Evolutionary conservation across 2,113 vertebrate genomes (phyloP), one percentile per base, ranked within the genome.

Genomic region (Miniopterus natalensis): DNA sequence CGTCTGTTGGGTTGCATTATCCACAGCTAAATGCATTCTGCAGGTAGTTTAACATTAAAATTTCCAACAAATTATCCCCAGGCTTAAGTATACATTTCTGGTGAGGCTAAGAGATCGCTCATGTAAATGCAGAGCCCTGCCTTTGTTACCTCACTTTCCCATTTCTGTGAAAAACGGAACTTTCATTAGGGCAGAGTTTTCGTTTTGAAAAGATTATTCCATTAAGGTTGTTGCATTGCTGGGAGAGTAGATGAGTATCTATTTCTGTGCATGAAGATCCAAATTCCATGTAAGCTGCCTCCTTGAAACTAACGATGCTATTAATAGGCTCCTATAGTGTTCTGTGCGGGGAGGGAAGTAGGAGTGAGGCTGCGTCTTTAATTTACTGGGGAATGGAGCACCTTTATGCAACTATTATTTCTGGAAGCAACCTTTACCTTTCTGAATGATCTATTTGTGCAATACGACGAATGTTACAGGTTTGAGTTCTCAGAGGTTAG

Each of bases 261-360:
- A 84, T 97, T 97, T 98, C 91, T 96, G 84, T 12, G 18, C 90
- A 84, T 97, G 97, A 97, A 97, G 92, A 96, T 96, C 96, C 55
- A 77, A 89, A 96, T 90, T 96, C 90, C 88, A 85, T 42, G 77
- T 70, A 96, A 42, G 40, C 63, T 94, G 65, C 81, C 25, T 93
- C 93, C 97, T 93, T 96, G 97, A 97, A 98, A 97, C 90, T 85
- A 98, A 97, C 91, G 61, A 75, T 96, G 97, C 91, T 97, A 95
- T 97, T 98, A 97, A 98, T 97, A 97, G 95, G 36, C 59, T 95
- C 68, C 95, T 93, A 95, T 77, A 61, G 66, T 96, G 61, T 85
- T 97, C 42, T 23, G 8, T 31, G 97, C 97, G 96, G 87, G 36
- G 51, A 66, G 85, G 86, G 86, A 95, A 97, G 93, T 17, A 79